Evolutionary conservation across 92 coral and sea anemone species (phyloP).

Genomic region (Palythoa caribaeorum): DNA sequence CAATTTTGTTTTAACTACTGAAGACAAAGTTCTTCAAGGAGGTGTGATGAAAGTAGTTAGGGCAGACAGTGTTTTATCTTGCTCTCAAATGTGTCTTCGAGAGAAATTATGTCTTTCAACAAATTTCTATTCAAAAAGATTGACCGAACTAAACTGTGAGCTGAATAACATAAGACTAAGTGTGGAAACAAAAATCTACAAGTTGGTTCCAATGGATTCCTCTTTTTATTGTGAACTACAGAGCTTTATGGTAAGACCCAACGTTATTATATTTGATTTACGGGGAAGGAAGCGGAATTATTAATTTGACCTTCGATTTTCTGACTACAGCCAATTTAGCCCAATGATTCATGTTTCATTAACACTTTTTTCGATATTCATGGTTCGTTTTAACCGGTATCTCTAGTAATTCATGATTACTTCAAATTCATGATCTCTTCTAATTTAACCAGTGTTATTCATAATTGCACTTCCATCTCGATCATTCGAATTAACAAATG

Average conservation of each 20-base stretch:
- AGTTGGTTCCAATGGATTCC: not conserved
- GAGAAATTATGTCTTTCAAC: not conserved
- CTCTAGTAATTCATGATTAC: too few relatives aligned
- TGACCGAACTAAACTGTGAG: not conserved
- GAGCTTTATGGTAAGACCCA: not conserved
- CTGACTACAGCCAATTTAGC: too few relatives aligned
- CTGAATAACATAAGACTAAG: not conserved
- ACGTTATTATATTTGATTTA: not conserved
- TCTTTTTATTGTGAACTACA: not conserved
- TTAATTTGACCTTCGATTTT: too few relatives aligned
- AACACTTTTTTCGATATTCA: too few relatives aligned
- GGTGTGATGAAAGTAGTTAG: not conserved
- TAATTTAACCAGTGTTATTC: too few relatives aligned
- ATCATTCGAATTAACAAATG: too few relatives aligned
- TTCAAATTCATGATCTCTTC: too few relatives aligned
- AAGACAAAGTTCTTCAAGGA: not conserved
- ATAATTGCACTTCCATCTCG: too few relatives aligned
- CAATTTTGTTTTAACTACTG: not conserved
- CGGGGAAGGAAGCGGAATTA: too few relatives aligned
- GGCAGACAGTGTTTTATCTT: not conserved
- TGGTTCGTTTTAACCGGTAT: too few relatives aligned
- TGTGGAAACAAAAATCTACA: not conserved
- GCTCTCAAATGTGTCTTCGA: conserved; percentile 3
- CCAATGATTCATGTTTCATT: too few relatives aligned
- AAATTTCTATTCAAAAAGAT: not conserved